These are phyloP conservation scores for Cinclus mexicanus DNA, from an alignment of 2,113 vertebrate genomes.

Conservation along the genomic window DNA sequence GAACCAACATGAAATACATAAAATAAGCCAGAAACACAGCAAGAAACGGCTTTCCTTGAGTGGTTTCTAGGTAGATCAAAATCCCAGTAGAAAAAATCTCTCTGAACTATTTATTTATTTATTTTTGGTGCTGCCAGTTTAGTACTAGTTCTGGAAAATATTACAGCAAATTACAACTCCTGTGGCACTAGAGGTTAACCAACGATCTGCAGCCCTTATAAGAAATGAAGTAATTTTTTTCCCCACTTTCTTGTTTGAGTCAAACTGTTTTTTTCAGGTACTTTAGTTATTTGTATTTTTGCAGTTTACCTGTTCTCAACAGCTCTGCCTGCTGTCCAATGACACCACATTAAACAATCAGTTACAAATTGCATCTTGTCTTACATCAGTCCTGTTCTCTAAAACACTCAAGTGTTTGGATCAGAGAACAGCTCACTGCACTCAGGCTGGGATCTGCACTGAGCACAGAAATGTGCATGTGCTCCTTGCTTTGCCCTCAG, in stretches of 20 bases:
- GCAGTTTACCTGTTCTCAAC: neutral
- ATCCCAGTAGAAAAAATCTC: neutral
- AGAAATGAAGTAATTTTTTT: neutral
- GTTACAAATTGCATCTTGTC: accelerated
- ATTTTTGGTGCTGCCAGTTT: neutral
- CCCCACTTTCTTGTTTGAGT: neutral
- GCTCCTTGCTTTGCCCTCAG: neutral
- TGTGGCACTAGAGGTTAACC: neutral
- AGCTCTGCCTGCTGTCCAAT: neutral
- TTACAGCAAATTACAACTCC: neutral
- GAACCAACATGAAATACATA: neutral
- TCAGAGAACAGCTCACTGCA: neutral
- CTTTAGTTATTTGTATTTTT: neutral
- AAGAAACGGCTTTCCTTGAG: neutral
- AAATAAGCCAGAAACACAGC: neutral
- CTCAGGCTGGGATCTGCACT: neutral
- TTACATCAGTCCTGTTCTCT: neutral
- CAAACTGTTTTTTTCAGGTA: neutral
- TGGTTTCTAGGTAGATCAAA: neutral
- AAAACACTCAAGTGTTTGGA: neutral
- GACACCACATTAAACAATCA: neutral
- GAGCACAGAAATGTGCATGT: accelerated
- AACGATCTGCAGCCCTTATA: neutral
- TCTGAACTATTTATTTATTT: neutral
- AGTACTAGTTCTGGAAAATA: neutral